Evolutionary conservation across 1,140 invertebrate species (phyloP).

Genomic region (Sminthurides bifidus): DNA sequence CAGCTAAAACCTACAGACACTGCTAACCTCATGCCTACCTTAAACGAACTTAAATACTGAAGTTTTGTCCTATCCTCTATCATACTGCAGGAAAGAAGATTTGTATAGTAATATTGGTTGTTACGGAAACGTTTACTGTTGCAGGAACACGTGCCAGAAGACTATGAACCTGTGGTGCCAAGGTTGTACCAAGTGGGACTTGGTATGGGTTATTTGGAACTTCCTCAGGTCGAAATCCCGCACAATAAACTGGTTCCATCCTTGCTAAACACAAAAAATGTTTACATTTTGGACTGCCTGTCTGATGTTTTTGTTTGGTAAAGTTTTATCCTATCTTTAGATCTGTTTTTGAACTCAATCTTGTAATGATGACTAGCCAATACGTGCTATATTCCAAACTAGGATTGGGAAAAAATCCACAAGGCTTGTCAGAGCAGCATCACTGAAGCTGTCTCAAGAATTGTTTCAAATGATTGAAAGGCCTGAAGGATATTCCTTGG

Average conservation of each 20-base stretch:
- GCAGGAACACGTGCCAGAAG: slow-evolving; percentile 66
- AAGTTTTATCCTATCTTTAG: not conserved
- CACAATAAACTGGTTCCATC: slow-evolving; percentile 59
- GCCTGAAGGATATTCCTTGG: slow-evolving; percentile 72
- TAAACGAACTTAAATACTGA: not conserved
- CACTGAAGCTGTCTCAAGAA: slow-evolving; percentile 89
- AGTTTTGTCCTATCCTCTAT: not conserved
- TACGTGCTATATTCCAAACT: slow-evolving; percentile 10
- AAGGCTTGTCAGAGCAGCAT: slow-evolving; percentile 84
- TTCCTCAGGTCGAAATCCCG: slow-evolving; percentile 85
- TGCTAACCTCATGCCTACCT: not conserved
- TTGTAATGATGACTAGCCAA: not conserved
- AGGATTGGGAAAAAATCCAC: slow-evolving; percentile 98
- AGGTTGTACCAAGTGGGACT: slow-evolving; percentile 86
- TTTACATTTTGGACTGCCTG: slow-evolving; percentile 94
- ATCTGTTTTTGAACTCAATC: not conserved
- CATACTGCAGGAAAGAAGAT: not conserved
- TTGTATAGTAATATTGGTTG: not conserved
- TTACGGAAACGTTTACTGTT: slow-evolving; percentile 7
- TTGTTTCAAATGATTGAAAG: slow-evolving; percentile 79
- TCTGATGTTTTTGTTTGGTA: slow-evolving; percentile 96
- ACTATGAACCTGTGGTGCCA: slow-evolving; percentile 63
- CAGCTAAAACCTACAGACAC: not conserved
- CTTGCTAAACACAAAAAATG: slow-evolving; percentile 79
- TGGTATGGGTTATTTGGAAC: slow-evolving; percentile 96